phyloP scores from a whole-genome alignment of 2,888 invertebrate species.

The Lycophotia porphyrea region DNA sequence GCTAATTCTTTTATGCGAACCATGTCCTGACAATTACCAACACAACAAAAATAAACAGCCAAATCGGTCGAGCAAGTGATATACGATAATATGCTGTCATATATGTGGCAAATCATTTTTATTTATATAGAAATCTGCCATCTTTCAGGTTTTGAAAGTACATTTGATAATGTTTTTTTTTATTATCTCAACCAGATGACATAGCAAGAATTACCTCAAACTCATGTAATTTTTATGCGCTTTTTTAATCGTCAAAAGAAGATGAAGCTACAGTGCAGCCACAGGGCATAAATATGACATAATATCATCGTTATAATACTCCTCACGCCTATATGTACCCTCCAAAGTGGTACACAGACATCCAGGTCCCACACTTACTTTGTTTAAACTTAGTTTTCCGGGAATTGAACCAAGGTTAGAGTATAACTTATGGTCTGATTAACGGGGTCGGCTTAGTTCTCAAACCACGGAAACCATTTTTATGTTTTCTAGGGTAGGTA shows the following conservation, averaged over 20 bases:
- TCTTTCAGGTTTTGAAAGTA: neutral
- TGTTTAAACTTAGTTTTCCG: neutral
- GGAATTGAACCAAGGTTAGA: neutral
- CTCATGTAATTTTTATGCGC: neutral
- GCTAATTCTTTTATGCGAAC: neutral
- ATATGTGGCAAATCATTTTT: neutral
- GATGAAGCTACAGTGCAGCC: neutral
- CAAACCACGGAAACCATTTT: neutral
- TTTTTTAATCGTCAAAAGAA: neutral
- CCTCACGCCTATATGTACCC: neutral
- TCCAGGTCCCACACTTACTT: neutral
- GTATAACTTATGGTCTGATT: neutral
- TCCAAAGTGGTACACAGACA: neutral
- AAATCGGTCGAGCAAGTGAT: neutral
- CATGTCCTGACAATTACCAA: neutral
- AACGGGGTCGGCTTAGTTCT: neutral
- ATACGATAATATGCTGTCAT: neutral
- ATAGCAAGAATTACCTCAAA: neutral
- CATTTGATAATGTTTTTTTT: neutral
- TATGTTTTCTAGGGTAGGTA: neutral
- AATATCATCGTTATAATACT: neutral
- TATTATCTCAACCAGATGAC: too few species aligned
- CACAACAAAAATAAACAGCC: neutral
- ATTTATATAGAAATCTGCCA: neutral
- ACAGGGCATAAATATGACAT: neutral